Evolutionary conservation across 2,113 vertebrate genomes (phyloP), one percentile per base, ranked within the genome.

Genomic region (Ptyas mucosa): DNA sequence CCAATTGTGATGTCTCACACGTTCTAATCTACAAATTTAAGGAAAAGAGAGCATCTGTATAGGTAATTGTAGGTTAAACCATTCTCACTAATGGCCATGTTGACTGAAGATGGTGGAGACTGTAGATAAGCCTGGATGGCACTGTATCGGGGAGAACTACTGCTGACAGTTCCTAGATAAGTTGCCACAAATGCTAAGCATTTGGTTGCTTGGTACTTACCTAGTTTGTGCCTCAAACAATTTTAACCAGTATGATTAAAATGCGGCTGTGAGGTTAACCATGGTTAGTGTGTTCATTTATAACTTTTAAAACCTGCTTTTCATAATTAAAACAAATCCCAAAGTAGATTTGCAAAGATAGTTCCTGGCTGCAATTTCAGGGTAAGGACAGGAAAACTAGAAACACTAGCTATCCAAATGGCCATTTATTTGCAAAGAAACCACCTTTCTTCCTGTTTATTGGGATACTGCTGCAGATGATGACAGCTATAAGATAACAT

Each of bases 401-500:
- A 93, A 96, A 94, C 90, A 51, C 23, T 75, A 90, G 1, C 92
- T 94, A 46, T 85, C 54, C 54, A 29, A 12, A n/a, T 34, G 85
- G 34, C 64, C 34, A 54, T 92, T 87, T 39, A 58, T 58, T 43
- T 87, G 20, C 26, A 64, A 46, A 52, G 57, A 58, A 75, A 49
- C 29, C 87, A 6, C 12, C 14, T 69, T 21, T 90, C 58, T 43
- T 90, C 34, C 20, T 93, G 21, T 93, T 85, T 69, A 90, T 91
- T 94, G 61, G 89, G 75, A 92, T 87, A 91, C 81, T 95, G 94
- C 92, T 95, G 93, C 96, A 96, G 93, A 24, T 95, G 95, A 61
- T 96, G 96, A 97, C 93, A 96, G 96, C 96, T 94, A 91, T 94
- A 92, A 94, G 88, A 85, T 96, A 93, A 91, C 95, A 95, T 97